These are phyloP conservation scores for Poecile montanus DNA, from an alignment of 2,797 vertebrate species.

Conservation along the genomic window DNA sequence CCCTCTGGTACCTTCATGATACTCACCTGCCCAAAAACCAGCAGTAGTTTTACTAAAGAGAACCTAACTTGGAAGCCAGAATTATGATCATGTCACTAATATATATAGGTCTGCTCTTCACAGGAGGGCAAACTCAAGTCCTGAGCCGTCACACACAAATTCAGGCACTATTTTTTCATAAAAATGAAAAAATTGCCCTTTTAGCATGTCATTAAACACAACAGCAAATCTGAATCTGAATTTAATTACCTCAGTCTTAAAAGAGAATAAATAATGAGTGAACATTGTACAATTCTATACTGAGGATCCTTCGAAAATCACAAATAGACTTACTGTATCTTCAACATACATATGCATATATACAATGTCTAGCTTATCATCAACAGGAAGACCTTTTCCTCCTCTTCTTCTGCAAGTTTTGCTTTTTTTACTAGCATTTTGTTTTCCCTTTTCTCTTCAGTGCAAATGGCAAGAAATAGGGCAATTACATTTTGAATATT, in stretches of 20 bases:
- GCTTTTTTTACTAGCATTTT: neutral
- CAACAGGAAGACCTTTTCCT: neutral
- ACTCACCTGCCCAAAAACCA: neutral
- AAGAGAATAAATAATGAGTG: neutral
- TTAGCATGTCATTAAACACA: neutral
- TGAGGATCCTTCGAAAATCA: neutral
- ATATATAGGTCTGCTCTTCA: neutral
- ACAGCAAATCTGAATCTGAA: neutral
- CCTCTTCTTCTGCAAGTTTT: neutral
- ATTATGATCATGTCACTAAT: neutral
- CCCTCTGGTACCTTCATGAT: neutral
- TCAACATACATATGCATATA: neutral
- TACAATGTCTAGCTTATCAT: neutral
- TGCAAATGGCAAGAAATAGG: neutral
- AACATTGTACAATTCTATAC: neutral
- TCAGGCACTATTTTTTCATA: neutral
- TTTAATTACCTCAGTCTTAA: neutral
- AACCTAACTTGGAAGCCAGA: neutral
- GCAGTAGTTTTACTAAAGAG: neutral
- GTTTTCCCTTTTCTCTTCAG: neutral
- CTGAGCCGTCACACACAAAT: neutral
- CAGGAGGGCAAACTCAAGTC: neutral
- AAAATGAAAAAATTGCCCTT: neutral
- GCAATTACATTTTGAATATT: neutral
- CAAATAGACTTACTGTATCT: neutral